These are phyloP conservation scores for Chirona hameri DNA, from an alignment of 2,888 invertebrate genomes.

Conservation along the genomic window DNA sequence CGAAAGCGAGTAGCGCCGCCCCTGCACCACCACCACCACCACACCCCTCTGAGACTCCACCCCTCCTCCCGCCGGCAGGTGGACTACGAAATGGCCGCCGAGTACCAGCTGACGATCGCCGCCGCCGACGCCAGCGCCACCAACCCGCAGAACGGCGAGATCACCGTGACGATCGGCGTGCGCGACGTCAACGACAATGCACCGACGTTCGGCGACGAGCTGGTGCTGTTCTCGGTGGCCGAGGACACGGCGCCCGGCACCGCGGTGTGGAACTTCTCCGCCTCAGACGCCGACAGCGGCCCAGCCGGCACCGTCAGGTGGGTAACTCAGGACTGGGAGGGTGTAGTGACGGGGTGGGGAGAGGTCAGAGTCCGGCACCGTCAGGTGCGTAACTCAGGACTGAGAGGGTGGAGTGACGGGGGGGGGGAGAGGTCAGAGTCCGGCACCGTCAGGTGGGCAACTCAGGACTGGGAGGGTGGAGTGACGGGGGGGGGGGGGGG, in stretches of 20 bases:
- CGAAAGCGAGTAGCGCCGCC: too few relatives aligned
- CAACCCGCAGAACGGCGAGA: slow-evolving; percentile 78
- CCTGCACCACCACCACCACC: too few relatives aligned
- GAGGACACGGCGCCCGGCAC: slow-evolving; percentile 71
- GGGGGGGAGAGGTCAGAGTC: too few relatives aligned
- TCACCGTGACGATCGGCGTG: slow-evolving; percentile 71
- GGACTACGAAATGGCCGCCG: slow-evolving; percentile 80
- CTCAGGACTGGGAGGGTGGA: not conserved
- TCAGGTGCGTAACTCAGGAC: too few relatives aligned
- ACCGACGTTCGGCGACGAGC: slow-evolving; percentile 76
- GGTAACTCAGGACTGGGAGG: slow-evolving; percentile 30
- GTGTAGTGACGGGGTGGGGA: too few relatives aligned
- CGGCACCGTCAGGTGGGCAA: not conserved
- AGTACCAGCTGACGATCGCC: slow-evolving; percentile 81
- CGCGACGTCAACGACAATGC: slow-evolving; percentile 88
- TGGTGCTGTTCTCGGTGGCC: slow-evolving; percentile 69
- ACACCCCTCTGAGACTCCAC: not conserved
- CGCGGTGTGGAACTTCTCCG: slow-evolving; percentile 77
- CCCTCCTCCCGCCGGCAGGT: slow-evolving; percentile 47
- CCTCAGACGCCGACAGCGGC: slow-evolving; percentile 69
- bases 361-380: too few relatives aligned
- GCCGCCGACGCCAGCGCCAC: slow-evolving; percentile 83
- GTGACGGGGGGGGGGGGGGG: too few relatives aligned
- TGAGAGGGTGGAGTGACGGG: too few relatives aligned
- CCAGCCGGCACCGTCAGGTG: slow-evolving; percentile 45